Percentiles rank a stretch among this genome's conserved stretches.
Conservation (phyloP, 2,797 vertebrate species). For the Mormyrus proboscirostris region DNA sequence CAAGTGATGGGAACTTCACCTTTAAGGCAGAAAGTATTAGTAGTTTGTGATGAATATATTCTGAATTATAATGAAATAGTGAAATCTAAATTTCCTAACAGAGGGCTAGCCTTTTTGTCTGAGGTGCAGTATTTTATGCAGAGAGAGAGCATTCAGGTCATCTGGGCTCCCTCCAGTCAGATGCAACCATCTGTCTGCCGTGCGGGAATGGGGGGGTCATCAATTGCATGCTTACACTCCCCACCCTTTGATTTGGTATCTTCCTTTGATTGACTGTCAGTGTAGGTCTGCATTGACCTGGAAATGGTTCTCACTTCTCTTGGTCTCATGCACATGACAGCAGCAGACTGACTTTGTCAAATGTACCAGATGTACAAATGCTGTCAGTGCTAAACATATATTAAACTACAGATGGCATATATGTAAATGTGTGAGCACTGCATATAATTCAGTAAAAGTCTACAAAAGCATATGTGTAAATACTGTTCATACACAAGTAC, state of each 20-base stretch:
- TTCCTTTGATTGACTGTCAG: not conserved
- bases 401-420: not conserved
- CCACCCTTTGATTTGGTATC: not conserved
- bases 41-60: not conserved
- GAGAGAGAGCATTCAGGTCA: not conserved
- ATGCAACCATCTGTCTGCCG: not conserved
- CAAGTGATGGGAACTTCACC: not conserved
- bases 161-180: not conserved
- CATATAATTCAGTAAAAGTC: not conserved
- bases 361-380: not conserved
- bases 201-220: not conserved
- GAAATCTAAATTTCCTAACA: not conserved
- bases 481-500: not conserved
- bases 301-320: not conserved
- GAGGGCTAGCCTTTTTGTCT: not conserved
- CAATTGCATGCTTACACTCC: conserved; percentile 35
- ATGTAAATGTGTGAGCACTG: not conserved
- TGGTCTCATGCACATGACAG: not conserved
- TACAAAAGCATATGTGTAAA: not conserved
- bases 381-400: not conserved
- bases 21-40: not conserved
- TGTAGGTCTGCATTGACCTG: not conserved
- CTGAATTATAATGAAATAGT: not conserved
- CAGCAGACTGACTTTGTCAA: not conserved
- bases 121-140: not conserved